phyloP scores from a whole-genome alignment of 2,888 invertebrate genomes.

The Lampropteryx suffumata region DNA sequence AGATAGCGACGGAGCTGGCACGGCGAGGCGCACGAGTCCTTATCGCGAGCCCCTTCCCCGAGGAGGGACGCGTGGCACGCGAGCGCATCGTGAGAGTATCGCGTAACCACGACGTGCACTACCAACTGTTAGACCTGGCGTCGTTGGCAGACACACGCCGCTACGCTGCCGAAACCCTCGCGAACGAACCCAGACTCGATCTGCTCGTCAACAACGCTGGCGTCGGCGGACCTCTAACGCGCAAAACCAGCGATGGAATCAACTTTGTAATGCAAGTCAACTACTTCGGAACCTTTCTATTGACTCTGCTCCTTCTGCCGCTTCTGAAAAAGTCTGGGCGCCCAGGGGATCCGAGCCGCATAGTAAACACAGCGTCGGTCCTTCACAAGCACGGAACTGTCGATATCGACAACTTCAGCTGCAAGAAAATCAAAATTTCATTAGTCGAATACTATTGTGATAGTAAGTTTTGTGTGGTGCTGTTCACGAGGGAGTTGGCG shows the following conservation, averaged over 20 bases:
- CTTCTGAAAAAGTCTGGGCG: conserved; percentile 83
- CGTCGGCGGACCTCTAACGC: conserved; percentile 75
- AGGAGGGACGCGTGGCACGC: conserved; percentile 56
- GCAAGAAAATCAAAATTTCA: conserved; percentile 2
- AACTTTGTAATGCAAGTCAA: conserved; percentile 95
- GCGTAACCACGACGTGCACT: conserved; percentile 85
- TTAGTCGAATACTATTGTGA: conserved; percentile 77
- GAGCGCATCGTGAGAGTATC: conserved; percentile 84
- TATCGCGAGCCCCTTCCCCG: conserved; percentile 56
- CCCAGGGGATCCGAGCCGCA: conserved; percentile 84
- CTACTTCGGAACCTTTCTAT: conserved; percentile 94
- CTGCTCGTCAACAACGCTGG: conserved; percentile 95
- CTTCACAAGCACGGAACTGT: conserved; percentile 85
- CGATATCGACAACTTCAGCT: conserved; percentile 85
- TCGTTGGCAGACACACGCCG: conserved; percentile 88
- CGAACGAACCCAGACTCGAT: conserved; percentile 86
- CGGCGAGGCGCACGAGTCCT: conserved; percentile 57
- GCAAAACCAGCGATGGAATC: conserved; percentile 87
- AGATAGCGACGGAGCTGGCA: conserved; percentile 59
- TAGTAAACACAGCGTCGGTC: conserved; percentile 89
- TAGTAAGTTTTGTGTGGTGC: conserved; percentile 87
- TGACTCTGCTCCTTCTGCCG: conserved; percentile 93
- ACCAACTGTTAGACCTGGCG: conserved; percentile 87
- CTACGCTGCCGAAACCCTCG: conserved; percentile 89
- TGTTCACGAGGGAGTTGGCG: conserved; percentile 86